Evolutionary conservation across 1,140 invertebrate species (phyloP), one percentile per base, ranked within the genome.

Genomic region (Babylonia areolata): DNA sequence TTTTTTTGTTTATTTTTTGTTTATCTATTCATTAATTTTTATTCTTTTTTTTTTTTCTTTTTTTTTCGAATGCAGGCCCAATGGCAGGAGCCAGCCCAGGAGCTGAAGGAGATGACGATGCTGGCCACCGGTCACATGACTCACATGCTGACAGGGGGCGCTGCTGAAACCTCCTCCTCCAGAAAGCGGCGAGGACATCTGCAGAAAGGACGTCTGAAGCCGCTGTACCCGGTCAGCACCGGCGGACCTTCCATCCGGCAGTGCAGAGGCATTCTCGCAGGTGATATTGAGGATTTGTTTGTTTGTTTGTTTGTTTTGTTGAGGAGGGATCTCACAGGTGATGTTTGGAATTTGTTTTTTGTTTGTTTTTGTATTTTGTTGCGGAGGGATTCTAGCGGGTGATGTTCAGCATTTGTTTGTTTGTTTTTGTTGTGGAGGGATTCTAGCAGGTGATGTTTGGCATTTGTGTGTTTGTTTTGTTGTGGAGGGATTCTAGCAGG

Each of bases 31-130:
- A n/a, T n/a, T n/a, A n/a, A n/a, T n/a, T n/a, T n/a, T n/a, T n/a
- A n/a, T n/a, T n/a, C n/a, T n/a, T n/a, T n/a, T n/a, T n/a, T n/a
- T n/a, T n/a, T n/a, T n/a, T n/a, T n/a, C n/a, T n/a, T n/a, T n/a
- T n/a, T n/a, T n/a, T n/a, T n/a, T n/a, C n/a, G n/a, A n/a, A n/a
- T 42, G 39, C 77, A 79, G 37, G 23, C 23, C 2, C 37, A 11
- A 28, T 5, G 12, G 37, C 78, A 80, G 78, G 40, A 51, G 33
- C 78, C 78, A 35, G 40, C 78, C 20, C 78, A 80, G 31, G 78
- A 31, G 78, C 6, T 80, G 78, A 80, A 80, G 46, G 78, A 51
- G n/a, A 80, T 80, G 42, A 80, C 78, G 40, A 31, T 42, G 3
- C 42, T 80, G 40, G 78, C 78, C 31, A 80, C 46, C 3, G 51